phyloP scores from a whole-genome alignment of 2,888 invertebrate species.

The Microctonus hyperodae region DNA sequence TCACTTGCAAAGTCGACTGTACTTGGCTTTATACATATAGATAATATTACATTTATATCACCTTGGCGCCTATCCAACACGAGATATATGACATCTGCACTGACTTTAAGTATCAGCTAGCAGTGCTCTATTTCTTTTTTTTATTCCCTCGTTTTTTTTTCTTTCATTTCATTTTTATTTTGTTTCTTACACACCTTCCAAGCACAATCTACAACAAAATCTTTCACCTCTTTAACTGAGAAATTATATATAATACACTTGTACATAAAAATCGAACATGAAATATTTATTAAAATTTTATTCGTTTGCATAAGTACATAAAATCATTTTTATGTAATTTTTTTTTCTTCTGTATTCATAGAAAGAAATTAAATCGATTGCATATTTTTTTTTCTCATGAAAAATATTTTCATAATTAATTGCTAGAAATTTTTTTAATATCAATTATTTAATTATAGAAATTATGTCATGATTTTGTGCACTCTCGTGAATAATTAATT shows the following conservation, averaged over 20 bases:
- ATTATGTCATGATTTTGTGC: too few species aligned
- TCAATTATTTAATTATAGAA: too few species aligned
- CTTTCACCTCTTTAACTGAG: slow-evolving; percentile 13
- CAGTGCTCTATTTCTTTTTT: slow-evolving; percentile 11
- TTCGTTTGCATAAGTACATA: background rate
- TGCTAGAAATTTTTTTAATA: too few species aligned
- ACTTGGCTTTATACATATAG: background rate
- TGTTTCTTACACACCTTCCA: background rate
- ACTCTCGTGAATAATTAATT: too few species aligned
- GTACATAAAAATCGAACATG: slow-evolving; percentile 3
- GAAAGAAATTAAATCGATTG: too few species aligned
- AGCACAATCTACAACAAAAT: slow-evolving; percentile 5
- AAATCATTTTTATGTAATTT: too few species aligned
- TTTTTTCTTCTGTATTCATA: too few species aligned
- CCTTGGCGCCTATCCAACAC: slow-evolving; percentile 37
- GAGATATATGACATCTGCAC: slow-evolving; percentile 43
- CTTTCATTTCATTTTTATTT: background rate
- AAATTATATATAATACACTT: slow-evolving; percentile 14
- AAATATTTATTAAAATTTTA: background rate
- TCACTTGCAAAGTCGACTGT: slow-evolving; percentile 32
- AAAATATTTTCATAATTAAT: too few species aligned
- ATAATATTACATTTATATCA: background rate
- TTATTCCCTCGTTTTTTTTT: slow-evolving; percentile 25
- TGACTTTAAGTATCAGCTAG: slow-evolving; percentile 41
- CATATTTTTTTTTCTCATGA: too few species aligned